Evolutionary conservation across 2,113 vertebrate species (phyloP), one percentile per base, ranked within the genome.

Genomic region (Plecotus auritus): DNA sequence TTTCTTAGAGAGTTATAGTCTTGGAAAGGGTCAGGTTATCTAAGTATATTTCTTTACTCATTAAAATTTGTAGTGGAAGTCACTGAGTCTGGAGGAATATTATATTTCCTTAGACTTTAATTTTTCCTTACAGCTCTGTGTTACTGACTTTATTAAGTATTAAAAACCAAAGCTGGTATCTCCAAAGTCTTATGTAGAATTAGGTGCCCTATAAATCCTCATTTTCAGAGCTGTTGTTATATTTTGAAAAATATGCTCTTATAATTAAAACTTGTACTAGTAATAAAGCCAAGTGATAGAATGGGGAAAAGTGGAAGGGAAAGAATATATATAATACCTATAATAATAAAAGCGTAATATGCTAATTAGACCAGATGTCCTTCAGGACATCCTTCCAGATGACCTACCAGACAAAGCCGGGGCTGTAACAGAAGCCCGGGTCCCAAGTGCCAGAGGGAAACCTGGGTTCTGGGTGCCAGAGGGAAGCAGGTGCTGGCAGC

Each of bases 211-310:
- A 0, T 93, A 78, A 90, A 72, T 47, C 82, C 51, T 47, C 22
- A 73, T 30, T 85, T 83, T 92, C 78, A 78, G 37, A 92, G 59
- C 67, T 95, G 14, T 56, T 30, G 4, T 92, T 97, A 91, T 93
- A 47, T 95, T 97, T 97, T 84, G 97, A 72, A 95, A 96, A 91
- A 97, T 73, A 87, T 80, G 13, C 47, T 96, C 8, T 97, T 51
- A 8, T 96, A 90, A 84, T 96, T 98, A 89, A 80, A 94, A 83
- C 37, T 54, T 88, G 1, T 12, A 61, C 26, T 61, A 32, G 5
- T 77, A 88, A 89, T 91, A 69, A 92, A 92, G 20, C 40, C 69
- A 94, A 84, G 40, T 69, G 6, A 67, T 84, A 40, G 49, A 77
- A 32, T 85, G 20, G 5, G 13, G 9, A 17, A 91, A 92, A 91